Conservation (phyloP, 2,113 vertebrate species). For the Dissostichus mawsoni region DNA sequence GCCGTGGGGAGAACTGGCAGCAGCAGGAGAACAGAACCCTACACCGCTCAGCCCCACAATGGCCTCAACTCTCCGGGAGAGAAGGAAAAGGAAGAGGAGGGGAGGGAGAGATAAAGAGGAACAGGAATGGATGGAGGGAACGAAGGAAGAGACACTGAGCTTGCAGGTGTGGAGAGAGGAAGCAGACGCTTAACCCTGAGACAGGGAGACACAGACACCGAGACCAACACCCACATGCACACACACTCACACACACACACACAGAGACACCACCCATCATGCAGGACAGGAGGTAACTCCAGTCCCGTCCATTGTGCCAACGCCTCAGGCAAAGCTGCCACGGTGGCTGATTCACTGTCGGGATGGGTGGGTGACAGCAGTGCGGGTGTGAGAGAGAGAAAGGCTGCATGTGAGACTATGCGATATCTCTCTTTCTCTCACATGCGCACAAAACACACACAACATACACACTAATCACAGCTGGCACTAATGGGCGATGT, state of each 20-base stretch:
- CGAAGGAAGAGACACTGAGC: conserved; percentile 80
- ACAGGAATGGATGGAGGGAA: conserved; percentile 65
- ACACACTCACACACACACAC: conserved; percentile 24
- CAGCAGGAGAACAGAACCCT: conserved; percentile 89
- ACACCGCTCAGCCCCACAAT: conserved; percentile 88
- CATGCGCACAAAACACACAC: conserved; percentile 68
- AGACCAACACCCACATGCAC: conserved; percentile 43
- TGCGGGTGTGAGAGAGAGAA: conserved; percentile 75
- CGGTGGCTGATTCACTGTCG: conserved; percentile 76
- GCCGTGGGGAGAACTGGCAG: conserved; percentile 87
- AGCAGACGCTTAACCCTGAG: conserved; percentile 84
- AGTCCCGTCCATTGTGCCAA: conserved; percentile 82
- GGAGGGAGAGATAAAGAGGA: conserved; percentile 64
- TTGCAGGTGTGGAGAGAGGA: conserved; percentile 93
- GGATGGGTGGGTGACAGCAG: conserved; percentile 75
- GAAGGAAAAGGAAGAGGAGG: conserved; percentile 47
- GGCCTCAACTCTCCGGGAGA: conserved; percentile 86
- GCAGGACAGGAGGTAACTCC: conserved; percentile 88
- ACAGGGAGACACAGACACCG: conserved; percentile 58
- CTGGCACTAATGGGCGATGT: conserved; percentile 74
- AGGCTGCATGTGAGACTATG: conserved; percentile 69
- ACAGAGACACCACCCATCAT: conserved; percentile 69
- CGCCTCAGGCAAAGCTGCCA: conserved; percentile 78
- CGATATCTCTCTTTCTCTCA: conserved; percentile 66
- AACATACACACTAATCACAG: conserved; percentile 74